Evolutionary conservation across 1,140 invertebrate species (phyloP).

Genomic region (Monomorium pharaonis): DNA sequence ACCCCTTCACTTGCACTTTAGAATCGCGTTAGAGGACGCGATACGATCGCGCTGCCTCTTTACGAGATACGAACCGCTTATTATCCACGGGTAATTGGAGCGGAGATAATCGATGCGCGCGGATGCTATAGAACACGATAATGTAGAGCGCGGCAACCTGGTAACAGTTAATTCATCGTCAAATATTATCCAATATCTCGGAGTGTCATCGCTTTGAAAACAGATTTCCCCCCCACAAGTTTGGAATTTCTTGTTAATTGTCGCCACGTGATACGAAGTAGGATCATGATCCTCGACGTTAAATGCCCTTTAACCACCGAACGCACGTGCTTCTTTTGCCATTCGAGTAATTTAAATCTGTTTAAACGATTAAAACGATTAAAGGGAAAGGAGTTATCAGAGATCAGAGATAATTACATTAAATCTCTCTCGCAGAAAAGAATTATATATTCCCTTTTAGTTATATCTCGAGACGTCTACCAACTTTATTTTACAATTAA

Average conservation of each 20-base stretch:
- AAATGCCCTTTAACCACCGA: neutral
- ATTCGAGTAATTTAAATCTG: neutral
- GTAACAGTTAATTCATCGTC: slow-evolving; percentile 55
- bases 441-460: neutral
- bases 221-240: slow-evolving; percentile 20
- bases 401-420: neutral
- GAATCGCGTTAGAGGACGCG: slow-evolving; percentile 44
- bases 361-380: slow-evolving; percentile 10
- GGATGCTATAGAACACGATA: slow-evolving; percentile 18
- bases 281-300: neutral
- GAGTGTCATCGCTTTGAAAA: slow-evolving; percentile 31
- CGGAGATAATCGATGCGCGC: slow-evolving; percentile 61
- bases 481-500: slow-evolving; percentile 8
- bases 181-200: slow-evolving; percentile 53
- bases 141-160: slow-evolving; percentile 47
- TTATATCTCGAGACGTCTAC: neutral
- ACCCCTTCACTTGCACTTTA: slow-evolving; percentile 5
- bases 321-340: neutral
- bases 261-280: neutral
- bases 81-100: slow-evolving; percentile 47
- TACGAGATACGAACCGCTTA: slow-evolving; percentile 59
- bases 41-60: slow-evolving; percentile 60
- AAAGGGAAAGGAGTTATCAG: neutral
- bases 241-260: slow-evolving; percentile 29
- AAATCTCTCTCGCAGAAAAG: neutral